A percentile compares a stretch with the other conserved stretches of the same genome.
These are phyloP conservation scores for Eurypyga helias DNA, from an alignment of 2,113 vertebrate genomes.

Conservation along the genomic window DNA sequence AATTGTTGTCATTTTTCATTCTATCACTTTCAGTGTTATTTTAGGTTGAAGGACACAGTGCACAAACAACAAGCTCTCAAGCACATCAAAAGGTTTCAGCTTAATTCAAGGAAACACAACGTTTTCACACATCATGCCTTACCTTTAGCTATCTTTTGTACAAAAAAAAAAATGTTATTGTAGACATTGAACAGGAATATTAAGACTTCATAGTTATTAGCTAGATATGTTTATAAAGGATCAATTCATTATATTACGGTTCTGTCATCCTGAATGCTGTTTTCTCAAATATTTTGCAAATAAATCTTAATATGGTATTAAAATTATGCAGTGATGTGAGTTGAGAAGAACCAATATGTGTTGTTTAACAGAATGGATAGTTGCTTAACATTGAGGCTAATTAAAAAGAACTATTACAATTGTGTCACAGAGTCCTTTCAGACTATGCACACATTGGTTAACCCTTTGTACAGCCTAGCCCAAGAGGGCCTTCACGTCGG, in stretches of 20 bases:
- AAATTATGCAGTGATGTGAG: neutral
- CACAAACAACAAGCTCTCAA: neutral
- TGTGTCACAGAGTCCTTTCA: neutral
- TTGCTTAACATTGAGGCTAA: neutral
- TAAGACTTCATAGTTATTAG: neutral
- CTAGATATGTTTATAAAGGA: neutral
- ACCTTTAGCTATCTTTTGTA: neutral
- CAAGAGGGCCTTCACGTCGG: neutral
- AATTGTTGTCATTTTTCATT: conserved; percentile 49
- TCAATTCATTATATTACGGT: neutral
- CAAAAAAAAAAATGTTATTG: neutral
- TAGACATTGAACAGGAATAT: neutral
- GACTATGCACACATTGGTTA: neutral
- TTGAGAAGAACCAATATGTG: neutral
- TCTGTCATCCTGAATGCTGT: neutral
- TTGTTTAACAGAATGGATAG: neutral
- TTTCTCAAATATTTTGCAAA: neutral
- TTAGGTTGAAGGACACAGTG: conserved; percentile 33
- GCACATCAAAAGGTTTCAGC: neutral
- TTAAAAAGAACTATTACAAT: neutral
- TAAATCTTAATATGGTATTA: neutral
- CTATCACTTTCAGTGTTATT: neutral
- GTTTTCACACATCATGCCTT: neutral
- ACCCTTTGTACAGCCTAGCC: neutral
- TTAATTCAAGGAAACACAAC: neutral